These are phyloP conservation scores for Sebastes kiyomatsui DNA, from an alignment of 2,797 vertebrate genomes.

Conservation along the genomic window DNA sequence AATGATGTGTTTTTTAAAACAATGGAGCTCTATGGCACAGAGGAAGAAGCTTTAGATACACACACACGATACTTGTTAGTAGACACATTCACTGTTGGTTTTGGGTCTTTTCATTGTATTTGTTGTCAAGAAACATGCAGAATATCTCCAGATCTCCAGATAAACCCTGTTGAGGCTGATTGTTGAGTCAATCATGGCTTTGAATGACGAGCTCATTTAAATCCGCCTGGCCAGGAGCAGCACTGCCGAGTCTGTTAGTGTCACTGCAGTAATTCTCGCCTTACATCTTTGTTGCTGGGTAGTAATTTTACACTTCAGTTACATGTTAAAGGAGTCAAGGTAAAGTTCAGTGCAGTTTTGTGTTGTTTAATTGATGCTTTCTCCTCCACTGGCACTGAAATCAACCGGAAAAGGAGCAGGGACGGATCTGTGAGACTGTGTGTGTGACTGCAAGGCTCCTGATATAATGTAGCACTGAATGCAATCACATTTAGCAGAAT, in stretches of 20 bases:
- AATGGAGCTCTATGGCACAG: too few species aligned
- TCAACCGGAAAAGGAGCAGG: neutral
- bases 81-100: too few species aligned
- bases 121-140: too few species aligned
- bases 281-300: neutral
- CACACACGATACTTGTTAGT: too few species aligned
- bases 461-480: neutral
- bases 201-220: neutral
- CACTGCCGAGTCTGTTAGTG: neutral
- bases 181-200: neutral
- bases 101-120: too few species aligned
- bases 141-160: too few species aligned
- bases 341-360: neutral
- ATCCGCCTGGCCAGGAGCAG: neutral
- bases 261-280: neutral
- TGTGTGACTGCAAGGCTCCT: neutral
- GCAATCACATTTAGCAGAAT: neutral
- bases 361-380: neutral
- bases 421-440: neutral
- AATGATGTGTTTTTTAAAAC: too few species aligned
- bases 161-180: neutral
- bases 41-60: too few species aligned
- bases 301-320: neutral
- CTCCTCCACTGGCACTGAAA: neutral
- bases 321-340: neutral